phyloP scores from a whole-genome alignment of 2,888 invertebrate species.

The Philopedon plagiatum region DNA sequence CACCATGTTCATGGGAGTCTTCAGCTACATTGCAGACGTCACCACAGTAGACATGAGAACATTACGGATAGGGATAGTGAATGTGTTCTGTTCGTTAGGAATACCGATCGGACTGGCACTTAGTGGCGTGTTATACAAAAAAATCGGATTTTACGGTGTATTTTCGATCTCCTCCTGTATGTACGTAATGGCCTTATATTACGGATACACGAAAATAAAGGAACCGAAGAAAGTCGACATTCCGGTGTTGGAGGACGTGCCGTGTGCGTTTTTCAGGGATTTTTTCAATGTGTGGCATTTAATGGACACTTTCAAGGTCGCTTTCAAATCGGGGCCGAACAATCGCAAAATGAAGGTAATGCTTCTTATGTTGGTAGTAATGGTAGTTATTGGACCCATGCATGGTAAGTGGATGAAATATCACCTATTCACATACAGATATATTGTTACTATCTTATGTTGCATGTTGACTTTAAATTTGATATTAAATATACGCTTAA shows the following conservation, averaged over 20 bases:
- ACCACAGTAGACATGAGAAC: constrained; percentile 88
- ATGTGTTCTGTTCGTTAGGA: constrained; percentile 90
- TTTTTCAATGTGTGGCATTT: constrained; percentile 86
- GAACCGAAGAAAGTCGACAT: constrained; percentile 75
- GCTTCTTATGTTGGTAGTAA: constrained; percentile 84
- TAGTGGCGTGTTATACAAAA: constrained; percentile 84
- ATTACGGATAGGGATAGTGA: constrained; percentile 87
- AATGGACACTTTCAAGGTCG: constrained; percentile 83
- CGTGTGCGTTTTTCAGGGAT: constrained; percentile 74
- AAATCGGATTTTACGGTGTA: constrained; percentile 87
- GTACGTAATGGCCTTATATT: constrained; percentile 82
- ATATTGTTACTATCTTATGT: too few species aligned
- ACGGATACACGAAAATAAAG: constrained; percentile 80
- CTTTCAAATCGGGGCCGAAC: constrained; percentile 84
- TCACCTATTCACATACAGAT: background rate
- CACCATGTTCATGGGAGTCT: constrained; percentile 91
- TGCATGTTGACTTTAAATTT: too few species aligned
- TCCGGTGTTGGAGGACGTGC: constrained; percentile 69
- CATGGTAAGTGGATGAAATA: constrained; percentile 75
- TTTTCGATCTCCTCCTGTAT: constrained; percentile 83
- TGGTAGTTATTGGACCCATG: constrained; percentile 88
- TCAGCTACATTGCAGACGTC: constrained; percentile 91
- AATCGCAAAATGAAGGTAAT: constrained; percentile 82
- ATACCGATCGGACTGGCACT: constrained; percentile 91
- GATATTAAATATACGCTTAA: too few species aligned